phyloP scores from a whole-genome alignment of 2,888 invertebrate species.

The Orchestes rusci region DNA sequence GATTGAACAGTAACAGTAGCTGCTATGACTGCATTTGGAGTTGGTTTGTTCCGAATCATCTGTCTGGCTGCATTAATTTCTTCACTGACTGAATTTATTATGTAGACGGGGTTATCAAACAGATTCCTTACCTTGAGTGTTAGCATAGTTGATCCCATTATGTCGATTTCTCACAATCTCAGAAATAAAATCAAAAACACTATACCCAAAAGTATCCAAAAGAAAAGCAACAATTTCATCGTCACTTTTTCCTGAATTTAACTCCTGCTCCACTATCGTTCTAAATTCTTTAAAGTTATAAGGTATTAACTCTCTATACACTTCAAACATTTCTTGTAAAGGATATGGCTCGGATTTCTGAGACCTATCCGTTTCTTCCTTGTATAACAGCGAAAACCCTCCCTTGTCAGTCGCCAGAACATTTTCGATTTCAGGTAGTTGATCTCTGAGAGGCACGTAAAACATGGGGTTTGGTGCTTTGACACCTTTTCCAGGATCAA shows the following conservation, averaged over 20 bases:
- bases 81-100: too few species aligned
- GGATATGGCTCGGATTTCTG: constrained; percentile 20
- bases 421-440: constrained; percentile 30
- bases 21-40: constrained; percentile 48
- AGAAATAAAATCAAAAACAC: constrained; percentile 45
- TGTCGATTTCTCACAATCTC: constrained; percentile 38
- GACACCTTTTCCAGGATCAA: constrained; percentile 15
- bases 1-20: constrained; percentile 80
- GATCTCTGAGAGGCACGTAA: constrained; percentile 32
- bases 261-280: constrained; percentile 29
- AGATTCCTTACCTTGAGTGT: constrained; percentile 8
- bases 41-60: constrained; percentile 20
- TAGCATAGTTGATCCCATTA: constrained; percentile 30
- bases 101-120: too few species aligned
- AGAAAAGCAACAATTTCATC: constrained; percentile 71
- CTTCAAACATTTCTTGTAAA: constrained; percentile 32
- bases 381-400: constrained; percentile 27
- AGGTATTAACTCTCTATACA: constrained; percentile 30
- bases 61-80: too few species aligned
- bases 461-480: constrained; percentile 28
- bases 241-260: constrained; percentile 35
- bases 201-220: constrained; percentile 84
- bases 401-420: constrained; percentile 3
- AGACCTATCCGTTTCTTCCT: constrained; percentile 23
- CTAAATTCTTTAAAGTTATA: constrained; percentile 34